Evolutionary conservation across 2,797 vertebrate genomes (phyloP), one percentile per base, ranked within the genome.

Genomic region (Cyprinella venusta): DNA sequence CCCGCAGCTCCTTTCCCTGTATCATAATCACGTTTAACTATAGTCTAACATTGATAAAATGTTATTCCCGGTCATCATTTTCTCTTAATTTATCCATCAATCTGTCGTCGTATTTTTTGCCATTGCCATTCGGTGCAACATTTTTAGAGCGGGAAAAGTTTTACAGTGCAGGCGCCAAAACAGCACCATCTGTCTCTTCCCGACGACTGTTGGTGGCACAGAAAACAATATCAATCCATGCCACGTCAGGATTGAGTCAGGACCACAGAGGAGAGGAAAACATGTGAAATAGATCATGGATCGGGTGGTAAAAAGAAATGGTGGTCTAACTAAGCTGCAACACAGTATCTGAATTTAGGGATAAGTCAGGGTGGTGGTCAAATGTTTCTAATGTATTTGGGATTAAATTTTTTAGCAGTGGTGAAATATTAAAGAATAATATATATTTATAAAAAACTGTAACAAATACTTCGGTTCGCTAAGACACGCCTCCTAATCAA

Each of bases 171-270:
- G 75, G 85, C 42, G 90, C 92, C 92, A 93, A 84, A 90, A 50
- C 86, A 8, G 50, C 40, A 8, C 91, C 92, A 92, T 93, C 90
- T 92, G 91, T 90, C 88, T 90, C 77, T 86, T 84, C 88, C 86
- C 84, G 85, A 86, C 88, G 79, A 8, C 80, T 54, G 67, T 87
- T 86, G 90, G 86, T 88, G 83, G 83, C 63, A 85, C 85, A 65
- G 87, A 80, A 74, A 86, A 86, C 88, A 77, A 70, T 87, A 87
- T 85, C 36, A 50, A 85, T 71, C 52, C 61, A 54, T 45, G 21
- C 78, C 1, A 87, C 72, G 75, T 64, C 16, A 30, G 70, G 76
- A 81, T n/a, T 82, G 85, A 81, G 83, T 64, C 30, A 76, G 63
- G 74, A 52, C 48, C 63, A 84, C 61, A 78, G 69, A 19, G 40